Evolutionary conservation across 2,888 invertebrate genomes (phyloP), one percentile per base, ranked within the genome.

Genomic region (Sialis fuliginosa): DNA sequence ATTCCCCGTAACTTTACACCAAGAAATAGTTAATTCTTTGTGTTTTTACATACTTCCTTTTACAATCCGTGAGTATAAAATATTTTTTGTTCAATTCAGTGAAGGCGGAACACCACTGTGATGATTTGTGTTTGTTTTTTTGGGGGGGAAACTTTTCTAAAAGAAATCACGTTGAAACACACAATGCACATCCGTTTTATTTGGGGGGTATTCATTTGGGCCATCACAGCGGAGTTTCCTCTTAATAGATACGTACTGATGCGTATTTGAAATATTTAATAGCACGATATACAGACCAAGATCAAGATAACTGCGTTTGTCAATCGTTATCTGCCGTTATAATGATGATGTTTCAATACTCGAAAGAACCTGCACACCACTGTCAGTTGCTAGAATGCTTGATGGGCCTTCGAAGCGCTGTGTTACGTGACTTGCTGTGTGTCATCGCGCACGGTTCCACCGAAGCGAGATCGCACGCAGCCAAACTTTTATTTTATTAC

Each of bases 261-360:
- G 22, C 4, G 22, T 22, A 37, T 33, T 42, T 39, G 39, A 30
- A 51, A 45, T 49, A 48, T 40, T 49, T 58, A 61, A 6, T 54
- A 83, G 83, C 79, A 9, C 77, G 86, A 41, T 77, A 77, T 56
- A 78, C 74, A 52, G 78, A 80, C n/a, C 77, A 80, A 57, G 79
- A 77, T 52, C 75, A 78, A 52, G 85, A 86, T 58, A 81, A 79
- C 55, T 81, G 82, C 55, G 84, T 86, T 8, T 83, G 83, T 50
- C 87, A 88, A 59, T 87, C 87, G 3, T 82, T 90, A 5, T 85
- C 92, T 0, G 87, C 95, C 35, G 89, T 97, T 48, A 79, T 98
- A 49, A 95, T 97, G 88, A 86, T 96, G 81, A 87, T 97, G 33
- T 86, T 97, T 60, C 96, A 97, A 62, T 93, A 96, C 63, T 91